Evolutionary conservation across 1,140 invertebrate genomes (phyloP), one percentile per base, ranked within the genome.

Genomic region (Ylistrum balloti): DNA sequence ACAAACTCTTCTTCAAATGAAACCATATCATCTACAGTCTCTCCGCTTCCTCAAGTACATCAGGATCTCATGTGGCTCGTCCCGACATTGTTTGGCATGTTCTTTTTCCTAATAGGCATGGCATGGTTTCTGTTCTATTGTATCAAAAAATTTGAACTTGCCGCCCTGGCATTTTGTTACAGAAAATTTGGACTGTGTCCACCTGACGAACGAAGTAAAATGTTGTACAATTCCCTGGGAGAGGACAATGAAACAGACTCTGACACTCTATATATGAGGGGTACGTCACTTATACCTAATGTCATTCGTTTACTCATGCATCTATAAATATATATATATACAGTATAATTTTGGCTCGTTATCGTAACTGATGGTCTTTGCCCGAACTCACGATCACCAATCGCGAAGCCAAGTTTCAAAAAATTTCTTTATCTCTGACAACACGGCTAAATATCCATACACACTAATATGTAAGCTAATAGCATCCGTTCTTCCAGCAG

Each of bases 161-260:
- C 56, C 11, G 28, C 56, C 56, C n/a, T 74, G 22, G 56, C 56
- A 28, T 74, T 74, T 28, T 74, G 56, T 74, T 74, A 74, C 56
- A 74, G 56, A 74, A 74, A 74, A 28, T 74, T 74, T 74, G 56
- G 56, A 28, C 56, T 74, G 22, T 74, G 56, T 74, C 56, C 56
- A 9, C 56, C 56, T n/a, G 56, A 74, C 5, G n/a, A 74, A 74
- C 56, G 56, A 74, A 74, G 56, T 28, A 74, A 74, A n/a, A 74
- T 74, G 56, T n/a, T 74, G 9, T 74, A 74, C 56, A 74, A 74
- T 28, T n/a, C 56, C 5, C n/a, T 74, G 0, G 56, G 56, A 28
- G 56, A 74, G n/a, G 56, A 74, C 56, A n/a, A 74, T 28, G 56
- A 74, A 5, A 28, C 56, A 28, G 56, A 74, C n/a, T 74, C 56